These are phyloP conservation scores for Metalampra italica DNA, from an alignment of 2,888 invertebrate species.

Conservation along the genomic window DNA sequence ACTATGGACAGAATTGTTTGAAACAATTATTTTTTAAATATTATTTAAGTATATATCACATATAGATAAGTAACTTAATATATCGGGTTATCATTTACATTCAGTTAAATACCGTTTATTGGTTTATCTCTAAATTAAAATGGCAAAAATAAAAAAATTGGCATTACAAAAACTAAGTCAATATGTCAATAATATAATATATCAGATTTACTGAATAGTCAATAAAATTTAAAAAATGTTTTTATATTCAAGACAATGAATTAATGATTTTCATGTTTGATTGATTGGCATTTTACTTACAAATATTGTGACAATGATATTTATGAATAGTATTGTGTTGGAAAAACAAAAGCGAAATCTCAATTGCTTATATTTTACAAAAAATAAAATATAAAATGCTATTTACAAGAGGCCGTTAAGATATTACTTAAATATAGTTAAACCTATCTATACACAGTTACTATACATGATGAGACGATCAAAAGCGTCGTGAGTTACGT, in stretches of 20 bases:
- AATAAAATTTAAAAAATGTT: no score
- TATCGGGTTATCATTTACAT: slow-evolving; percentile 3
- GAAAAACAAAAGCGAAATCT: slow-evolving; percentile 30
- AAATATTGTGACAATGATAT: neutral
- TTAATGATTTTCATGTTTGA: slow-evolving; percentile 1
- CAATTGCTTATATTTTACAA: slow-evolving; percentile 29
- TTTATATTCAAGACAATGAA: neutral
- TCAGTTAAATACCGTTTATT: slow-evolving; percentile 4
- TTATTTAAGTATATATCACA: slow-evolving; percentile 50
- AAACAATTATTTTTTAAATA: slow-evolving; percentile 42
- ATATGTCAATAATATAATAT: no score
- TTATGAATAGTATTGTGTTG: slow-evolving; percentile 10
- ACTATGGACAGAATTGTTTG: slow-evolving; percentile 61
- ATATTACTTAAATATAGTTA: slow-evolving; percentile 38
- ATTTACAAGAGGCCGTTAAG: slow-evolving; percentile 67
- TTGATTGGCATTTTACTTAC: neutral
- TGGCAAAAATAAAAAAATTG: slow-evolving; percentile 6
- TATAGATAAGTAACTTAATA: slow-evolving; percentile 29
- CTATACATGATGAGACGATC: slow-evolving; percentile 29
- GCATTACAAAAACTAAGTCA: neutral
- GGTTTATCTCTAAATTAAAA: slow-evolving; percentile 11
- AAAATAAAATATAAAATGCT: slow-evolving; percentile 44
- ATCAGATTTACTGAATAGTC: no score
- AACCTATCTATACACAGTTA: slow-evolving; percentile 64
- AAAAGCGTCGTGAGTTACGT: slow-evolving; percentile 7